A percentile compares a stretch with the other conserved stretches of the same genome.
These are phyloP conservation scores for Artibeus lituratus DNA, from an alignment of 2,797 vertebrate genomes.

Conservation along the genomic window DNA sequence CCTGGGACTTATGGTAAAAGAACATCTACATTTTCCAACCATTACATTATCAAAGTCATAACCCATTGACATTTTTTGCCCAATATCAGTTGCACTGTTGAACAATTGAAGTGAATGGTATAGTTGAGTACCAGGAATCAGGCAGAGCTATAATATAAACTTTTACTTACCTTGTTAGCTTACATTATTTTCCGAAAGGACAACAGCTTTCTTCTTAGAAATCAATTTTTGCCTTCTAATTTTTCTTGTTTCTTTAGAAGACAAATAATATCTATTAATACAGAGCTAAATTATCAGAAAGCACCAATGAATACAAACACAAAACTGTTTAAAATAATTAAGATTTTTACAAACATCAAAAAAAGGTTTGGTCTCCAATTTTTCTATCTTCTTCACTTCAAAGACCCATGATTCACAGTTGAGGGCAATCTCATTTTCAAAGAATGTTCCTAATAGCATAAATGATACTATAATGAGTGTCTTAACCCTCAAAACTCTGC, in stretches of 20 bases:
- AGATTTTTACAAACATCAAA: not conserved
- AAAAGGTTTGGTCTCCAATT: not conserved
- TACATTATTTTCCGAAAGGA: not conserved
- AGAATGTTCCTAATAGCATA: not conserved
- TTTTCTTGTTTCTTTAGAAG: not conserved
- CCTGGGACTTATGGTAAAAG: not conserved
- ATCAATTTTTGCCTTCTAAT: not conserved
- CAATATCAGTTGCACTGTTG: not conserved
- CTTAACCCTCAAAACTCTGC: not conserved
- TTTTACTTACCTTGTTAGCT: not conserved
- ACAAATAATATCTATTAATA: not conserved
- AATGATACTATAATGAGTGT: not conserved
- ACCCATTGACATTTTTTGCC: not conserved
- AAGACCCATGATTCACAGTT: not conserved
- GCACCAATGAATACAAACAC: not conserved
- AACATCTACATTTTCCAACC: not conserved
- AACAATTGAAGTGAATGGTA: not conserved
- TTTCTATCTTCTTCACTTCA: not conserved
- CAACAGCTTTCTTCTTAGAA: not conserved
- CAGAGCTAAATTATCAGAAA: not conserved
- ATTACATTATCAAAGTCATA: not conserved
- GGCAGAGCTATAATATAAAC: not conserved
- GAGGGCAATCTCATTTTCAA: not conserved
- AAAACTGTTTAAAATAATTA: constrained; percentile 11
- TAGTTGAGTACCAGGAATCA: not conserved